Evolutionary conservation across 2,113 vertebrate genomes (phyloP), one percentile per base, ranked within the genome.

Genomic region (Crotalus viridis): DNA sequence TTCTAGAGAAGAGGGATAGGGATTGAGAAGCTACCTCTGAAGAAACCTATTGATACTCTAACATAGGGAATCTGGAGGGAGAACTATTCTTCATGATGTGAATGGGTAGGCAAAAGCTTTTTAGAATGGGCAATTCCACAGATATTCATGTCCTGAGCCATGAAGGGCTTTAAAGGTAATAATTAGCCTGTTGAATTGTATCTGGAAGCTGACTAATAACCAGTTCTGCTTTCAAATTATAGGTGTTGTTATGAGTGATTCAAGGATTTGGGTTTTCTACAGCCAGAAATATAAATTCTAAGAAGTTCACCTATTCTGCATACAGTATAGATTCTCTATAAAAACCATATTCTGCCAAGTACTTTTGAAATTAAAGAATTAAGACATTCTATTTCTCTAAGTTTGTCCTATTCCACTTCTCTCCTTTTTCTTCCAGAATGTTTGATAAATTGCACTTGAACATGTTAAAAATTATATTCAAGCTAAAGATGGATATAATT

Each of bases 391-490:
- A 10, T 22, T 87, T 91, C 56, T 61, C 56, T 61, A 91, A 87
- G 46, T 39, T 33, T 74, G 15, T 19, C 69, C 33, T 81, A 6
- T 39, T 39, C 69, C 69, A 81, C 5, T 39, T 39, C n/a, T 39
- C 69, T 6, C 33, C 69, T 81, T 6, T 81, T 81, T 19, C 33
- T 39, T 81, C 69, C 69, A 81, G 69, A 33, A 19, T 81, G 33
- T 81, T 81, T 39, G 33, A 39, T 21, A 81, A 81, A 39, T 19
- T 19, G 69, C 15, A 8, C 33, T 21, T 0, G 15, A 7, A 39
- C n/a, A 39, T 39, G 69, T 81, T 86, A 93, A 69, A 95, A 95
- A 91, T 69, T 89, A 94, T 95, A 96, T 95, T 90, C 90, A 93
- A 92, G 88, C 33, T 94, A 57, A 93, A 90, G 51, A 81, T 61